Evolutionary conservation across 2,888 invertebrate species (phyloP), one percentile per base, ranked within the genome.

Genomic region (Harmothoe impar): DNA sequence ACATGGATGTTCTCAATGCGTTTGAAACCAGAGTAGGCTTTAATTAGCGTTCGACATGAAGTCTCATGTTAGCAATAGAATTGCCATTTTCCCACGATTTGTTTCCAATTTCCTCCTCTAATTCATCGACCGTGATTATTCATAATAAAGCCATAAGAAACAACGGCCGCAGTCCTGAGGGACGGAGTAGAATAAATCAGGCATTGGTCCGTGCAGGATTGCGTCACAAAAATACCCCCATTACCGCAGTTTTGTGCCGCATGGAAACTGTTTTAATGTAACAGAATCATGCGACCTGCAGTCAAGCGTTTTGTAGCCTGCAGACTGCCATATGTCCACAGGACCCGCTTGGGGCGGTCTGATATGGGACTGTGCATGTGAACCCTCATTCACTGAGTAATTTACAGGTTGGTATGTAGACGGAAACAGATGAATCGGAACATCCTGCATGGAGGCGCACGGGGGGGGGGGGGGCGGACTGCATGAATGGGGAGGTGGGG

Each of bases 21-120:
- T 43, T 43, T 43, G 43, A 43, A 43, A 43, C 10, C 43, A 43
- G 43, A 43, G 43, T 7, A 10, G 43, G 43, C 10, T 10, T 43
- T 43, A 43, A 43, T 43, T 43, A 3, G 5, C 10, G 43, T 10
- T 43, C 43, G n/a, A 12, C 62, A 62, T n/a, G 31, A 77, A 77
- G n/a, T 77, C 77, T 25, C 25, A 29, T 25, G 77, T 31, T 29
- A 17, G 77, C 5, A 31, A 29, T n/a, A 31, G 25, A 77, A 77
- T 31, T 29, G 1, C 7, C 77, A 77, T 77, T 77, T 81, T 81
- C 81, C 81, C 81, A 81, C 81, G 43, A 33, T 81, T 33, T 81
- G 43, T 81, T 81, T 33, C 43, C 43, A 81, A 33, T 81, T 81
- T 43, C 81, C 17, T 81, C 15, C 43, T 35, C 33, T 33, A n/a